These are phyloP conservation scores for Nomada flava DNA, from an alignment of 2,888 invertebrate genomes.

Conservation along the genomic window DNA sequence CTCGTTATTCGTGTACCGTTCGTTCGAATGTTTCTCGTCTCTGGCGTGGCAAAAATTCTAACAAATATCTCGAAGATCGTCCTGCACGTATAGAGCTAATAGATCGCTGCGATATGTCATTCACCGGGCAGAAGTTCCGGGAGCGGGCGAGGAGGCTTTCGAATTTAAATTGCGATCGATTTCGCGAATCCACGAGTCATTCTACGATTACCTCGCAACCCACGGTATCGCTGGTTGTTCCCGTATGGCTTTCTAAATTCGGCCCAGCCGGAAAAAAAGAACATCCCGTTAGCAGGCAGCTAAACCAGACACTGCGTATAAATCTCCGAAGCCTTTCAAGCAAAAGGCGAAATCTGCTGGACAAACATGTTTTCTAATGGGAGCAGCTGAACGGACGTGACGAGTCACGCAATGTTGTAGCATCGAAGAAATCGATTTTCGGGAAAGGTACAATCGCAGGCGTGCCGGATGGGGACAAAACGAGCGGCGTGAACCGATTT, in stretches of 20 bases:
- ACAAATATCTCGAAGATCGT: too few relatives aligned
- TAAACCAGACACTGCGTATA: background rate
- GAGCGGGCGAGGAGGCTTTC: constrained; percentile 72
- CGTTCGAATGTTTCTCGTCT: too few relatives aligned
- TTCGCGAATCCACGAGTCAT: constrained; percentile 76
- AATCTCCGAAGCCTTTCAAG: constrained; percentile 9
- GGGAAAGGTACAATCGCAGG: constrained; percentile 35
- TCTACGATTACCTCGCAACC: constrained; percentile 64
- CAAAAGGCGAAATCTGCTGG: constrained; percentile 19
- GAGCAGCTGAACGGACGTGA: constrained; percentile 76
- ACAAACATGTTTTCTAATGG: constrained; percentile 24
- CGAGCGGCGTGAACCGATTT: constrained; percentile 39
- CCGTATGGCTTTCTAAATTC: constrained; percentile 35
- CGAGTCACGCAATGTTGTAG: constrained; percentile 71
- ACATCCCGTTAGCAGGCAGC: background rate
- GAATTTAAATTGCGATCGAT: constrained; percentile 74
- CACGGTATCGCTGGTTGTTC: background rate
- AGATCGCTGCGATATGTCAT: constrained; percentile 72
- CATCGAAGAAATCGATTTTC: constrained; percentile 58
- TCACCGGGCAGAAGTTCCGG: constrained; percentile 72
- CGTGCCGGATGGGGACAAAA: constrained; percentile 30
- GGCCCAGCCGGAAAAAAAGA: background rate
- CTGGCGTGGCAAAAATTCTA: too few relatives aligned
- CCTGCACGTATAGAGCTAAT: constrained; percentile 59
- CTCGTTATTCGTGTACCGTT: too few relatives aligned